phyloP scores from a whole-genome alignment of 2,888 invertebrate genomes.

The Nudaria mundana region DNA sequence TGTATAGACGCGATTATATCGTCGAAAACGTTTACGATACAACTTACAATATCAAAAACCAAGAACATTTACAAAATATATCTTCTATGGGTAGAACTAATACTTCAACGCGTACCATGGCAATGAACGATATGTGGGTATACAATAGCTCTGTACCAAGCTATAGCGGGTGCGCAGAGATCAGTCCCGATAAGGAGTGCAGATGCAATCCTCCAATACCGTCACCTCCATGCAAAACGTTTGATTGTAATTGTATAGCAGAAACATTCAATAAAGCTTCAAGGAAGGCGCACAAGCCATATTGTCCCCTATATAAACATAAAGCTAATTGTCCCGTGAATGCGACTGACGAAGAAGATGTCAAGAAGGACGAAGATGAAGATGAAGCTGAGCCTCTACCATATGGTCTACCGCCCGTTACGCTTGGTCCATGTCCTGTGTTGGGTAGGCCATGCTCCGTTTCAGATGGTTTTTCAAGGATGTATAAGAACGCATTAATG shows the following conservation, averaged over 20 bases:
- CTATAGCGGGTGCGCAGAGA: constrained; percentile 46
- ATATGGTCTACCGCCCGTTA: constrained; percentile 68
- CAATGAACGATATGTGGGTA: constrained; percentile 28
- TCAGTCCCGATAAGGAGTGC: constrained; percentile 61
- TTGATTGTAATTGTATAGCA: constrained; percentile 64
- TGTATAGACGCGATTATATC: constrained; percentile 45
- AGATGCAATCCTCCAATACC: constrained; percentile 63
- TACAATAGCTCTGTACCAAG: constrained; percentile 27
- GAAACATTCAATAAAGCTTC: constrained; percentile 46
- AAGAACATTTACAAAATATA: constrained; percentile 7
- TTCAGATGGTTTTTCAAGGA: constrained; percentile 70
- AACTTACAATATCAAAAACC: constrained; percentile 26
- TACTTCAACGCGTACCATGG: constrained; percentile 27
- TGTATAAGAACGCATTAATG: constrained; percentile 63
- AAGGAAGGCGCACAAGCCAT: constrained; percentile 62
- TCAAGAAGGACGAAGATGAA: constrained; percentile 60
- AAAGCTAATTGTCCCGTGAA: constrained; percentile 63
- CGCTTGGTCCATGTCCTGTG: constrained; percentile 72
- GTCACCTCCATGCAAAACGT: constrained; percentile 62
- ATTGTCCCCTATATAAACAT: constrained; percentile 66
- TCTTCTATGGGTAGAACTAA: constrained; percentile 14
- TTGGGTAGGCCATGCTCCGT: constrained; percentile 67
- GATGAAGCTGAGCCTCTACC: constrained; percentile 63
- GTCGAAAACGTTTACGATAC: constrained; percentile 39
- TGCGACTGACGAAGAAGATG: constrained; percentile 49